Percentiles rank a stretch among this genome's conserved stretches.
Conservation (phyloP, 1,140 invertebrate genomes). For the Metopolophium dirhodum region DNA sequence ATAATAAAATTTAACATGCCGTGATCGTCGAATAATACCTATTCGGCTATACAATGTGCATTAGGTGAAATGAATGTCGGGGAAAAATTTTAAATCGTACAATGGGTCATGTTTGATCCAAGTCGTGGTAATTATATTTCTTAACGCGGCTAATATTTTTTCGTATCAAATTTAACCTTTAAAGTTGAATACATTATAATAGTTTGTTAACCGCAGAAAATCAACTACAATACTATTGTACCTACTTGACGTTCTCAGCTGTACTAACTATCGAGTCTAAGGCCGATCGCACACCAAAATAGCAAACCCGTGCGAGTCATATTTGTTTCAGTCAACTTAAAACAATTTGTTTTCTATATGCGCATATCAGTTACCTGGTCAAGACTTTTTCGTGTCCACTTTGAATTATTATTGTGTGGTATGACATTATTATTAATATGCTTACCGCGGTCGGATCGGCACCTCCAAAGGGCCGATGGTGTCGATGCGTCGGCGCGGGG, state of each 20-base stretch:
- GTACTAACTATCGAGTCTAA: no score
- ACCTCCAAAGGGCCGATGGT: not conserved
- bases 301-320: no score
- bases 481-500: not conserved
- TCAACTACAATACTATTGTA: no score
- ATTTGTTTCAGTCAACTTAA: no score
- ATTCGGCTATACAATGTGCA: not conserved
- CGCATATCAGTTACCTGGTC: no score
- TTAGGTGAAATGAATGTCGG: not conserved
- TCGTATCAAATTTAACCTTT: not conserved
- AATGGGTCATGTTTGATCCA: not conserved
- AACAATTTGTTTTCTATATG: no score
- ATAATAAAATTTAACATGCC: no score
- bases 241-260: no score
- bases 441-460: not conserved
- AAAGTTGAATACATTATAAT: not conserved
- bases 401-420: not conserved
- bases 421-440: not conserved
- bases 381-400: no score
- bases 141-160: not conserved
- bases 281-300: no score
- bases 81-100: not conserved
- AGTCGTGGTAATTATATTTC: not conserved
- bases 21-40: no score
- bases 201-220: no score